Evolutionary conservation across 2,888 invertebrate species (phyloP), one percentile per base, ranked within the genome.

Genomic region (Calephelis perditalis): DNA sequence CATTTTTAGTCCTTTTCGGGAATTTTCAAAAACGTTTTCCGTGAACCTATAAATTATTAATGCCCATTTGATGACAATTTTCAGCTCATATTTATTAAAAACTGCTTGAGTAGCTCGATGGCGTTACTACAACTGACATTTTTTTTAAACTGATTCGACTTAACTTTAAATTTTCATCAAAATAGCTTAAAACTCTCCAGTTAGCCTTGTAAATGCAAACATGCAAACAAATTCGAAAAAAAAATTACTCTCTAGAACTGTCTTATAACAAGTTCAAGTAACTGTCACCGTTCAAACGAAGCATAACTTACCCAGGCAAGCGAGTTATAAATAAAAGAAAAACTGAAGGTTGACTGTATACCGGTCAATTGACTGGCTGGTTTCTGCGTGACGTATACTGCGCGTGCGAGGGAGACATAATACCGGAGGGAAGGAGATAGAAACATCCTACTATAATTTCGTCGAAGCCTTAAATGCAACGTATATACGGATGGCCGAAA

Each of bases 311-410:
- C 81, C 78, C 81, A 82, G 79, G 75, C 84, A 77, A 86, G 86
- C 87, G 82, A 86, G 87, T 85, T 87, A 87, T 84, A 89, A 88
- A 88, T 87, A 88, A 89, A 86, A 84, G 79, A 87, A 89, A 88
- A 89, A 89, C 88, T 88, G 89, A 89, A 90, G 89, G 89, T 87
- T 90, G 88, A 81, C 87, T 79, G 84, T 87, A 86, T 86, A 87
- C 89, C 84, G 90, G 90, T 88, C 89, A 89, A 88, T 88, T 86
- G 90, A 87, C 84, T 88, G 86, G 85, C 84, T 88, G 86, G 87
- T 87, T 86, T 84, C 84, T 86, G 86, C 86, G 83, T 89, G 89
- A 90, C 90, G 90, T 84, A 82, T 77, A 75, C 72, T 67, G 68
- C 65, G 75, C 69, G 80, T 69, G 77, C 74, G 76, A 71, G 79